Evolutionary conservation across 2,113 vertebrate species (phyloP).

Genomic region (Stigmatopora nigra): DNA sequence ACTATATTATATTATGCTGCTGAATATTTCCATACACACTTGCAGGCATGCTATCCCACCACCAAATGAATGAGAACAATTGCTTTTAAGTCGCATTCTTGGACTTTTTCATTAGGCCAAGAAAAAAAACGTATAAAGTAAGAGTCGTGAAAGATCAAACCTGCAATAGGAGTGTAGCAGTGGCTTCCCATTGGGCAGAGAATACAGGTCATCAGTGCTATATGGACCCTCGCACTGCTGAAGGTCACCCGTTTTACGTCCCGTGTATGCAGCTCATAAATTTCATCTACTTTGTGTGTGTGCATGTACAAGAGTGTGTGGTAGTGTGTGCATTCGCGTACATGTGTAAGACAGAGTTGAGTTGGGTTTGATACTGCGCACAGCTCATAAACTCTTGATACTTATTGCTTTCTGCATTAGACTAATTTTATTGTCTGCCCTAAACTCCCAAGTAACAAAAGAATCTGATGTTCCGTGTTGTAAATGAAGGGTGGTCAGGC

Average conservation of each 20-base stretch:
- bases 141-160: slow-evolving; percentile 24
- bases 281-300: slow-evolving; percentile 64
- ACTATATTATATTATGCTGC: slow-evolving; percentile 13
- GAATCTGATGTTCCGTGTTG: slow-evolving; percentile 33
- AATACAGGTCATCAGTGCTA: slow-evolving; percentile 51
- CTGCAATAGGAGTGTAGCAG: slow-evolving; percentile 17
- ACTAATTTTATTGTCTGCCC: slow-evolving; percentile 61
- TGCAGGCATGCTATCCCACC: slow-evolving; percentile 38
- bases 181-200: slow-evolving; percentile 52
- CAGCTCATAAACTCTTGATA: slow-evolving; percentile 63
- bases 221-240: slow-evolving; percentile 52
- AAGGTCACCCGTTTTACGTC: slow-evolving; percentile 70
- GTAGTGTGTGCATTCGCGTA: neutral
- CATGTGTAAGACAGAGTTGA: slow-evolving; percentile 5
- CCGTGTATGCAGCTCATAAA: slow-evolving; percentile 68
- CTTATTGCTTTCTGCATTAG: slow-evolving; percentile 64
- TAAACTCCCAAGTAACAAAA: slow-evolving; percentile 42
- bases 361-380: slow-evolving; percentile 27
- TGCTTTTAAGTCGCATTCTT: slow-evolving; percentile 18
- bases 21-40: slow-evolving; percentile 28
- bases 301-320: slow-evolving; percentile 26
- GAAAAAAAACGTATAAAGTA: slow-evolving; percentile 18
- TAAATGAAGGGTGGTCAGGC: slow-evolving; percentile 26
- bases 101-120: slow-evolving; percentile 12
- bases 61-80: slow-evolving; percentile 16